A percentile compares a stretch with the other conserved stretches of the same genome.
Evolutionary conservation across 2,797 vertebrate genomes (phyloP).

Genomic region (Cyprinella venusta): DNA sequence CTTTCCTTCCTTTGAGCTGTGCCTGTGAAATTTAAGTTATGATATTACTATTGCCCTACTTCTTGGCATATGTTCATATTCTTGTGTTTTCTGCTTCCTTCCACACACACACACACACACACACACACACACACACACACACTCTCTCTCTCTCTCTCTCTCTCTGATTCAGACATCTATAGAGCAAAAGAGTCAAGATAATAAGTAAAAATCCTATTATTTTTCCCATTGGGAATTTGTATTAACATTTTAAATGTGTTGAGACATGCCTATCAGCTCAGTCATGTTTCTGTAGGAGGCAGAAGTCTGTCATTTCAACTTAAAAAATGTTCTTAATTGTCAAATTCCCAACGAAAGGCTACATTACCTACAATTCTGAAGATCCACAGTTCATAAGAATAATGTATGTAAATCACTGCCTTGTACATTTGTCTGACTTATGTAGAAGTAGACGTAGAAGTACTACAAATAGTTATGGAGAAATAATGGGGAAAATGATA

Average conservation of each 20-base stretch:
- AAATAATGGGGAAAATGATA: too few species aligned
- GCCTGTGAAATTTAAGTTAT: background rate
- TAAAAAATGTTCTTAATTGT: background rate
- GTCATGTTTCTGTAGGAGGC: background rate
- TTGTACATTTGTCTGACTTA: background rate
- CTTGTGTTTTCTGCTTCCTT: background rate
- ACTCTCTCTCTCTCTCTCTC: background rate
- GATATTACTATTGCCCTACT: conserved; percentile 2
- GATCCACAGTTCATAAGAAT: background rate
- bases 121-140: too few species aligned
- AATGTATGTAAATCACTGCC: too few species aligned
- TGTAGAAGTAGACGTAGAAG: background rate
- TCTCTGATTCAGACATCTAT: background rate
- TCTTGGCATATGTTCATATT: conserved; percentile 17
- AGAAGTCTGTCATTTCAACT: background rate
- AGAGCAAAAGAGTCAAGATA: background rate
- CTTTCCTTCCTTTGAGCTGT: background rate
- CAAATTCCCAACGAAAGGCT: background rate
- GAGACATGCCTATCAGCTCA: background rate
- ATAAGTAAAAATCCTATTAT: background rate
- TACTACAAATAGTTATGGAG: too few species aligned
- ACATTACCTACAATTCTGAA: background rate
- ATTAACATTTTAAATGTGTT: background rate
- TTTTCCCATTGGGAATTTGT: background rate
- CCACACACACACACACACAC: too few species aligned